A percentile compares a stretch with the other conserved stretches of the same genome.
These are phyloP conservation scores for Lumbricus terrestris DNA, from an alignment of 2,888 invertebrate genomes.

Conservation along the genomic window DNA sequence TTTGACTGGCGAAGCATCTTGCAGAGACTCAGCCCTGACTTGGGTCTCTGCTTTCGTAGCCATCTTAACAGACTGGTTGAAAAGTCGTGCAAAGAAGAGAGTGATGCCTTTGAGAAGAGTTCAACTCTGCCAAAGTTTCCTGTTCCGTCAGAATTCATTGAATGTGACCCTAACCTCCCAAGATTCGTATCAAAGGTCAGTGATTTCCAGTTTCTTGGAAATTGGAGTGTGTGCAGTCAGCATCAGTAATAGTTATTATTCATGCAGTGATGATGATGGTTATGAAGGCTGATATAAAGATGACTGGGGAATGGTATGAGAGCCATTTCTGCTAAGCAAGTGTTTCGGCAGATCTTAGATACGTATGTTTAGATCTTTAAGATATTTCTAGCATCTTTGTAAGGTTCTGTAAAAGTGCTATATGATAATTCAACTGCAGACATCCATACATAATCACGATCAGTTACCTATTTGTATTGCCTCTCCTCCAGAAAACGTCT, in stretches of 20 bases:
- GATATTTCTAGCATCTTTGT: not conserved
- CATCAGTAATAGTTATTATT: not conserved
- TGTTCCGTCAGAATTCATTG: not conserved
- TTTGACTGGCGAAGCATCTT: slow-evolving; percentile 10
- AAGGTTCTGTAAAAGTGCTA: not conserved
- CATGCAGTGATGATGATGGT: not conserved
- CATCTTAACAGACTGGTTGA: slow-evolving; percentile 5
- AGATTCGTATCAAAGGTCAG: not conserved
- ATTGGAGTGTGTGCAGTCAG: not conserved
- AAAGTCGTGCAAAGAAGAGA: slow-evolving; percentile 4
- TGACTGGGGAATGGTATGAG: not conserved
- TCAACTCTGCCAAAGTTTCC: not conserved
- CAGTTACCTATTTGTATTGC: no score
- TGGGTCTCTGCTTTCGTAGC: not conserved
- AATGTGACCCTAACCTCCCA: not conserved
- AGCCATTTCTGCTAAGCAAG: not conserved
- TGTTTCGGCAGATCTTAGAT: not conserved
- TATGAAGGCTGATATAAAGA: not conserved
- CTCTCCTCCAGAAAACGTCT: no score
- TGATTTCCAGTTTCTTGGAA: not conserved
- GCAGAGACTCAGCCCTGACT: not conserved
- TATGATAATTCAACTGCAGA: not conserved
- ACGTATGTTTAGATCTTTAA: not conserved
- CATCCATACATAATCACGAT: no score
- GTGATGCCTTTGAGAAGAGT: slow-evolving; percentile 18